Percentiles rank a stretch among this genome's conserved stretches.
These are phyloP conservation scores for Serrognathus titanus DNA, from an alignment of 2,888 invertebrate genomes.

Conservation along the genomic window DNA sequence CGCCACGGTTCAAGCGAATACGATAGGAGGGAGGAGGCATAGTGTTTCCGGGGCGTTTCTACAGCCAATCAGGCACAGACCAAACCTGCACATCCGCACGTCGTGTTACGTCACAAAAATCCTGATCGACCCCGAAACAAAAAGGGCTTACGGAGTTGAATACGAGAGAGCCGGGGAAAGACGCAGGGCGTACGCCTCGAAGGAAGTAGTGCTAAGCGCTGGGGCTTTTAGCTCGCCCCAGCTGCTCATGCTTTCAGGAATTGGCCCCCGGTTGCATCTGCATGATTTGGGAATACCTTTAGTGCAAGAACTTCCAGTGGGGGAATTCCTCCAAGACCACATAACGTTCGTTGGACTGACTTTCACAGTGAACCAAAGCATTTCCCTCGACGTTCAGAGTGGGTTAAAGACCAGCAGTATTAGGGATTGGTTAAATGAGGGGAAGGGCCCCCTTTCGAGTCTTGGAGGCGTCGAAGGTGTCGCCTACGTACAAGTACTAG, in stretches of 20 bases:
- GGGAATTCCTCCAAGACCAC: slow-evolving; percentile 66
- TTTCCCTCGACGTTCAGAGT: slow-evolving; percentile 21
- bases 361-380: slow-evolving; percentile 53
- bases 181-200: slow-evolving; percentile 44
- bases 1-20: slow-evolving; percentile 49
- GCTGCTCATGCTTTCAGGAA: slow-evolving; percentile 63
- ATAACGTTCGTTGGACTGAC: slow-evolving; percentile 58
- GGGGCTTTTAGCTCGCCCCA: slow-evolving; percentile 80
- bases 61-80: slow-evolving; percentile 51
- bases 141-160: slow-evolving; percentile 50
- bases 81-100: slow-evolving; percentile 58
- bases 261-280: slow-evolving; percentile 62
- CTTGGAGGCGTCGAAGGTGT: slow-evolving; percentile 63
- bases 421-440: slow-evolving; percentile 44
- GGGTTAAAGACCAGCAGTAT: slow-evolving; percentile 34
- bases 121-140: slow-evolving; percentile 51
- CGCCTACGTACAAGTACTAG: slow-evolving; percentile 48
- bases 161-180: slow-evolving; percentile 33
- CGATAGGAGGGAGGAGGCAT: slow-evolving; percentile 52
- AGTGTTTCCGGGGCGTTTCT: slow-evolving; percentile 61
- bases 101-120: slow-evolving; percentile 57
- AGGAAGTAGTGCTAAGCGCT: slow-evolving; percentile 58
- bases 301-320: slow-evolving; percentile 62
- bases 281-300: slow-evolving; percentile 57
- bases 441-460: slow-evolving; percentile 54